phyloP scores from a whole-genome alignment of 2,888 invertebrate genomes.

The Habrosyne pyritoides region DNA sequence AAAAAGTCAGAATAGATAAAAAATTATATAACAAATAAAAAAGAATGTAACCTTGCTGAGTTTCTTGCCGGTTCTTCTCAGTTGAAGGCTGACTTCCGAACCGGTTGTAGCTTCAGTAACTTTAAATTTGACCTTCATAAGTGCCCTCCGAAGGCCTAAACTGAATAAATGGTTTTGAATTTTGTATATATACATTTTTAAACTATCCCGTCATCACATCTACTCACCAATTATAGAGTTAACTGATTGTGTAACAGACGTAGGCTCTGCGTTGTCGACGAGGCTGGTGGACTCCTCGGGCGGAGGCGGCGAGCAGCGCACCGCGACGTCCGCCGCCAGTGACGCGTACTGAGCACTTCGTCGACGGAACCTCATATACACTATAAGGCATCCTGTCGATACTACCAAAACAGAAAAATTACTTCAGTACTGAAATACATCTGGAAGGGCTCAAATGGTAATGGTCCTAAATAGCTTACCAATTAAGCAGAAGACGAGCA shows the following conservation, averaged over 20 bases:
- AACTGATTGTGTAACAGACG: conserved; percentile 58
- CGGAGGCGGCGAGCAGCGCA: conserved; percentile 29
- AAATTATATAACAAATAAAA: too few relatives aligned
- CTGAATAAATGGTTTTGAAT: too few relatives aligned
- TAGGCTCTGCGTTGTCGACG: conserved; percentile 67
- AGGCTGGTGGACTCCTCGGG: conserved; percentile 70
- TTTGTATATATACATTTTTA: too few relatives aligned
- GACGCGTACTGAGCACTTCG: conserved; percentile 87
- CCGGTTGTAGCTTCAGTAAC: too few relatives aligned
- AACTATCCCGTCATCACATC: too few relatives aligned
- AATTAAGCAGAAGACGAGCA: conserved; percentile 90
- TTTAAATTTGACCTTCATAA: too few relatives aligned
- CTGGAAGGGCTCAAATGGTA: neutral
- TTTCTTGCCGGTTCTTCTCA: too few relatives aligned
- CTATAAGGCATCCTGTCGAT: conserved; percentile 90
- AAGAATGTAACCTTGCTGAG: too few relatives aligned
- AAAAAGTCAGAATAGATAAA: too few relatives aligned
- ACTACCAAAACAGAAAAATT: conserved; percentile 75
- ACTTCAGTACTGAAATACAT: neutral
- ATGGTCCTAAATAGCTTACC: conserved; percentile 76
- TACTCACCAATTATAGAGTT: conserved; percentile 47
- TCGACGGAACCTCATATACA: conserved; percentile 91
- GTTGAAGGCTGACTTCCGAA: too few relatives aligned
- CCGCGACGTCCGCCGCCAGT: conserved; percentile 81
- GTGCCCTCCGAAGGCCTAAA: too few relatives aligned